A percentile compares a stretch with the other conserved stretches of the same genome.
Evolutionary conservation across 2,113 vertebrate genomes (phyloP).

Genomic region (Pangasianodon hypophthalmus): DNA sequence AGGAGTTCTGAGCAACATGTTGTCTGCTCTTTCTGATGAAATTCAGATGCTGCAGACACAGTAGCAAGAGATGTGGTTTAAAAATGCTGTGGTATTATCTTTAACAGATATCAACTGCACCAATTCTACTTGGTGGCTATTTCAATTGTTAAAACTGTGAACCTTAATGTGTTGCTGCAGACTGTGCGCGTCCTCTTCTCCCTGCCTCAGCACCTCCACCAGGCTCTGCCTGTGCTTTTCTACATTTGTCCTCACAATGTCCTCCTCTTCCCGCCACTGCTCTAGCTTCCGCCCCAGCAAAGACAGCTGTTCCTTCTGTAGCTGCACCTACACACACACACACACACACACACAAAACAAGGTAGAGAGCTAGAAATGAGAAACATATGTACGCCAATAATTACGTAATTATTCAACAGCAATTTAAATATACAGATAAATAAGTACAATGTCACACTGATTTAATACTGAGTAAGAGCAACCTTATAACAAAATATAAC

Average conservation of each 20-base stretch:
- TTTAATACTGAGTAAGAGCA: background rate
- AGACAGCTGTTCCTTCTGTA: constrained; percentile 72
- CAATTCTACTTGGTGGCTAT: background rate
- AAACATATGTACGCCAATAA: background rate
- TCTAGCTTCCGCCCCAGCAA: constrained; percentile 70
- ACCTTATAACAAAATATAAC: background rate
- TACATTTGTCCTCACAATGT: constrained; percentile 69
- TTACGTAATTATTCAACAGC: background rate
- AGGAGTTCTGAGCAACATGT: background rate
- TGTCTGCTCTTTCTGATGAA: background rate
- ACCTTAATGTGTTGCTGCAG: constrained; percentile 44
- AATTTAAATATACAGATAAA: background rate
- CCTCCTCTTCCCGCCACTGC: constrained; percentile 74
- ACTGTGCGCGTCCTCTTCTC: constrained; percentile 71
- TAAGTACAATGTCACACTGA: background rate
- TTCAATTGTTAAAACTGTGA: background rate
- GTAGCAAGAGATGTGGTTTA: background rate
- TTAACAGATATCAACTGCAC: background rate
- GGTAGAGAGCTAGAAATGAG: background rate
- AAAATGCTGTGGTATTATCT: background rate
- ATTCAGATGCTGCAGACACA: background rate
- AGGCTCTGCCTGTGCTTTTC: constrained; percentile 73
- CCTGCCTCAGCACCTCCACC: constrained; percentile 71
- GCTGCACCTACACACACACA: constrained; percentile 63
- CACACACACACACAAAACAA: background rate